Evolutionary conservation across 2,888 invertebrate species (phyloP), one percentile per base, ranked within the genome.

Genomic region (Ormyrus labotus): DNA sequence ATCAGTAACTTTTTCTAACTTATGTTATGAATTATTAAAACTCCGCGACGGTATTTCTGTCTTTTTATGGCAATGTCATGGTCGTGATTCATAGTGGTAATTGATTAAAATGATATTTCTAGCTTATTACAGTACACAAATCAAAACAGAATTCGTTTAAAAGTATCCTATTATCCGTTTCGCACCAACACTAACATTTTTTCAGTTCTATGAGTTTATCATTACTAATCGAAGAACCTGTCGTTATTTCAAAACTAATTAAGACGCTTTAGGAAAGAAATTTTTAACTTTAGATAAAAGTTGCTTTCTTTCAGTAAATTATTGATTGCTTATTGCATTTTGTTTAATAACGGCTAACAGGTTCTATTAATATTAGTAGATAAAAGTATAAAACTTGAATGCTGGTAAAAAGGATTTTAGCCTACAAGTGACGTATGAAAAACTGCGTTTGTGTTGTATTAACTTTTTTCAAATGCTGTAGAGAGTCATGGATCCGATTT

Each of bases 1-100:
- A 85, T 83, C 86, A 86, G 85, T 87, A 87, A 87, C 87, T 87
- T 85, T 83, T 58, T 55, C 10, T 51, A 51, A 71, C 76, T 75
- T 80, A 79, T 65, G 58, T 71, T 73, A 80, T 11, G 19, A 73
- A 81, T 70, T 51, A 19, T 72, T 68, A 51, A 45, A 80, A 73
- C 50, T 53, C 76, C 47, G 60, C 11, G 63, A 71, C 50, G 76
- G 57, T 68, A 58, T 70, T 70, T 45, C 55, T 45, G 69, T 58
- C 13, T 34, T 78, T 53, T 69, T 63, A 64, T 77, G 57, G 72
- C 76, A 72, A 76, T 73, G 58, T 58, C 72, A 64, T 77, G 63
- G 58, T 78, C 67, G 19, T 70, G 10, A 64, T 69, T 73, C 13
- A 57, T 69, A 34, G 13, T 64, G 51, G 72, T 10, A 63, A 67